Percentiles rank a stretch among this genome's conserved stretches.
These are phyloP conservation scores for Quadroppia sp. DNA, from an alignment of 2,888 invertebrate species.

Conservation along the genomic window DNA sequence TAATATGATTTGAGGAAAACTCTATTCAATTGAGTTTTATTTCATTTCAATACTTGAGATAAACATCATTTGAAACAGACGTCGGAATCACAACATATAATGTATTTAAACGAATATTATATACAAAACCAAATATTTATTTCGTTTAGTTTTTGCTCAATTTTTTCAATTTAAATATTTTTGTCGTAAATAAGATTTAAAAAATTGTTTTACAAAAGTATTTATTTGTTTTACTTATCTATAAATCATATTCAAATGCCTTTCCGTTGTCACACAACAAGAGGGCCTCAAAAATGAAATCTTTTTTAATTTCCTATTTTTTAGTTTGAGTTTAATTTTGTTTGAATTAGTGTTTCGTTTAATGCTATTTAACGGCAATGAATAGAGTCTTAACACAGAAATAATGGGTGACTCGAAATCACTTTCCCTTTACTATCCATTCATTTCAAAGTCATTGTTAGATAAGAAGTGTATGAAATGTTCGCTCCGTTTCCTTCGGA, in stretches of 20 bases:
- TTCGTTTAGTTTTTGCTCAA: too few species aligned
- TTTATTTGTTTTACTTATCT: too few species aligned
- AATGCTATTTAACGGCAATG: neutral
- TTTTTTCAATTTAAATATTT: too few species aligned
- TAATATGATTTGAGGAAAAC: conserved; percentile 13
- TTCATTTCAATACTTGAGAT: conserved; percentile 20
- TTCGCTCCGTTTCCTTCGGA: conserved; percentile 12
- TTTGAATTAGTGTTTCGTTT: conserved; percentile 2
- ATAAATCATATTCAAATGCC: too few species aligned
- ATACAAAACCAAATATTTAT: too few species aligned
- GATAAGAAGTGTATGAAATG: neutral
- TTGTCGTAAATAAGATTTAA: too few species aligned
- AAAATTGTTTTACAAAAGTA: too few species aligned
- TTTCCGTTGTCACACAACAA: too few species aligned
- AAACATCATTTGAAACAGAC: neutral
- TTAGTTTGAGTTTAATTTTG: neutral
- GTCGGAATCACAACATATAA: neutral
- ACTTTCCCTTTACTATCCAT: neutral
- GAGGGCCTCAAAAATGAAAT: too few species aligned
- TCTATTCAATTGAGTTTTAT: conserved; percentile 25
- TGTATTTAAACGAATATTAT: too few species aligned
- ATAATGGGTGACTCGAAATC: conserved; percentile 7
- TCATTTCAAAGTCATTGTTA: conserved; percentile 12
- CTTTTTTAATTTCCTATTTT: too few species aligned
- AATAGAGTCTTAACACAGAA: neutral